Conservation (phyloP, 2,113 vertebrate species). For the Paratilapia polleni region DNA sequence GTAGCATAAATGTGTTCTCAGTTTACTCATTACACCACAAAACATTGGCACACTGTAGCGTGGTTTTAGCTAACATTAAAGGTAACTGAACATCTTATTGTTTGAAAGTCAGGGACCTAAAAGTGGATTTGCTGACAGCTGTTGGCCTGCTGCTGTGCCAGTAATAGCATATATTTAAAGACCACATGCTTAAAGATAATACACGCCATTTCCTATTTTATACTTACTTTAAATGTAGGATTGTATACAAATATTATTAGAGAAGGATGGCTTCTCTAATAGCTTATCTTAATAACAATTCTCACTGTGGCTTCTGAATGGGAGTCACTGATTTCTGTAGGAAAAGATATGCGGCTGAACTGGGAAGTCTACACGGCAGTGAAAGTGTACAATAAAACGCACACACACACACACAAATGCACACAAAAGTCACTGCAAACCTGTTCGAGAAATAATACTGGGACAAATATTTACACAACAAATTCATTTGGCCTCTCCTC, state of each 20-base stretch:
- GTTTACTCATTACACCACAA: neutral
- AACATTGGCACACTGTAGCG: neutral
- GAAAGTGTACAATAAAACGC: neutral
- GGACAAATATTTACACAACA: conserved; percentile 67
- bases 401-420: conserved; percentile 5
- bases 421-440: conserved; percentile 27
- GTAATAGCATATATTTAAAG: neutral
- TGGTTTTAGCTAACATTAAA: neutral
- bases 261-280: neutral
- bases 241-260: neutral
- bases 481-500: conserved; percentile 48
- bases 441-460: conserved; percentile 45
- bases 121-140: neutral
- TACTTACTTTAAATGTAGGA: neutral
- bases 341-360: fast-evolving
- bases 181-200: neutral
- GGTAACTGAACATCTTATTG: fast-evolving
- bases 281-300: neutral
- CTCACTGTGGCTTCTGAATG: neutral
- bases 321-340: fast-evolving
- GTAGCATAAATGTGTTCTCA: neutral
- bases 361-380: neutral
- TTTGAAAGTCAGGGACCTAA: neutral
- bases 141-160: neutral
- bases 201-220: too few species aligned